Evolutionary conservation across 23 tunicate species (phyloP).

Genomic region (Halocynthia roretzi): DNA sequence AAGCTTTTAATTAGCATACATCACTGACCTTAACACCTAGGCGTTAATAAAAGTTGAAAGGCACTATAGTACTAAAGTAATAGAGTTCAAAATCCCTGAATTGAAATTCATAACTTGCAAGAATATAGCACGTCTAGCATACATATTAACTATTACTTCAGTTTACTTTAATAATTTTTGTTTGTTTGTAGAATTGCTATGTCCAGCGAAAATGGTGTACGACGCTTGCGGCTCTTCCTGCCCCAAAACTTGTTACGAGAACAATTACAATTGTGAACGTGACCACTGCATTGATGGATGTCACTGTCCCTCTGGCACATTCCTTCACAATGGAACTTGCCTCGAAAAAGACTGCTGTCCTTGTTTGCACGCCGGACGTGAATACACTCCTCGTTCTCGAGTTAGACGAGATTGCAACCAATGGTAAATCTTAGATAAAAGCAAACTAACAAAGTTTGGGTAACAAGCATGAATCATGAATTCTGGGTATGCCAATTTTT

Average conservation of each 20-base stretch:
- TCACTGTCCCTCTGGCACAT: slow-evolving; percentile 78
- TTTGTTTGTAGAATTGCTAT: slow-evolving; percentile 38
- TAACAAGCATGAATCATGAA: too few relatives aligned
- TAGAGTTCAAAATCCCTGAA: not conserved
- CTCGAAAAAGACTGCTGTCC: slow-evolving; percentile 65
- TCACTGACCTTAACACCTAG: too few relatives aligned
- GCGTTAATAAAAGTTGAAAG: too few relatives aligned
- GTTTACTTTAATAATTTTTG: not conserved
- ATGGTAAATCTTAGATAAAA: slow-evolving; percentile 33
- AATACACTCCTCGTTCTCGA: slow-evolving; percentile 69
- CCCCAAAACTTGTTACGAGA: slow-evolving; percentile 83
- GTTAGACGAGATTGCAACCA: slow-evolving; percentile 77
- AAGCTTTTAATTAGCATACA: too few relatives aligned
- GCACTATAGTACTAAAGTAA: not conserved
- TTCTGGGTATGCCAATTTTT: too few relatives aligned
- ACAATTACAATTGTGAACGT: slow-evolving; percentile 82
- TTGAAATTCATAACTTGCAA: not conserved
- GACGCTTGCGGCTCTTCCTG: slow-evolving; percentile 91
- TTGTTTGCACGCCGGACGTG: slow-evolving; percentile 60
- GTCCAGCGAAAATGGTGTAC: slow-evolving; percentile 78
- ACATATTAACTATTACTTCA: not conserved
- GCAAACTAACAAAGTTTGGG: too few relatives aligned
- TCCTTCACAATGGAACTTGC: slow-evolving; percentile 89
- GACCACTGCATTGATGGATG: slow-evolving; percentile 96
- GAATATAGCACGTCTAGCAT: not conserved